These are phyloP conservation scores for Gymnorhina tibicen DNA, from an alignment of 2,113 vertebrate genomes.

Conservation along the genomic window DNA sequence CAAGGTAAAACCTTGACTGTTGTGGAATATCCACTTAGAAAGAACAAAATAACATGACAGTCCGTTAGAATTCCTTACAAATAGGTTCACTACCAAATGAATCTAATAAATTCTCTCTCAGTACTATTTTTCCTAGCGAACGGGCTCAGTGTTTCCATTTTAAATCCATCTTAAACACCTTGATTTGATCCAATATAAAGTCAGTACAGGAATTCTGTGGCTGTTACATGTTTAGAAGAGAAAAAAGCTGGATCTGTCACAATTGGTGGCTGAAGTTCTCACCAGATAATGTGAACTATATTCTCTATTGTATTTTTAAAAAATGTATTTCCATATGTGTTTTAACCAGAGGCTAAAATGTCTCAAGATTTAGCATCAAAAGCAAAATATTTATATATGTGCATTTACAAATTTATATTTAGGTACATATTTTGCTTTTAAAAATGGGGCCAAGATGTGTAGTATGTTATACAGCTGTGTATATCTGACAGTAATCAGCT, in stretches of 20 bases:
- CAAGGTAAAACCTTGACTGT: not conserved
- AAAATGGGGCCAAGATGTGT: not conserved
- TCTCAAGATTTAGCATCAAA: not conserved
- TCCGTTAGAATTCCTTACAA: not conserved
- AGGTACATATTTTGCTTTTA: not conserved
- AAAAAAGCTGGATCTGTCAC: not conserved
- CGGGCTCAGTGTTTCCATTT: not conserved
- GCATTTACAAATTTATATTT: not conserved
- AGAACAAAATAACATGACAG: not conserved
- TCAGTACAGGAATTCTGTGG: not conserved
- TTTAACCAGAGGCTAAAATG: not conserved
- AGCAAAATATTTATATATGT: not conserved
- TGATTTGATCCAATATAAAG: not conserved
- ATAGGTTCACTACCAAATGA: not conserved
- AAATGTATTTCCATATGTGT: not conserved
- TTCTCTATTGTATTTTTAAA: not conserved
- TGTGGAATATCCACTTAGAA: not conserved
- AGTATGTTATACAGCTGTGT: not conserved
- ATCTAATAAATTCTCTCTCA: not conserved
- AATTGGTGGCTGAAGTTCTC: not conserved
- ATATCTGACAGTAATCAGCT: not conserved
- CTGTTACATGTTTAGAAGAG: not conserved
- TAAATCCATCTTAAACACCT: not conserved
- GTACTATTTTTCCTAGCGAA: not conserved
- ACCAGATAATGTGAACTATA: not conserved